Evolutionary conservation across 2,797 vertebrate genomes (phyloP), one percentile per base, ranked within the genome.

Genomic region (Coendou prehensilis): DNA sequence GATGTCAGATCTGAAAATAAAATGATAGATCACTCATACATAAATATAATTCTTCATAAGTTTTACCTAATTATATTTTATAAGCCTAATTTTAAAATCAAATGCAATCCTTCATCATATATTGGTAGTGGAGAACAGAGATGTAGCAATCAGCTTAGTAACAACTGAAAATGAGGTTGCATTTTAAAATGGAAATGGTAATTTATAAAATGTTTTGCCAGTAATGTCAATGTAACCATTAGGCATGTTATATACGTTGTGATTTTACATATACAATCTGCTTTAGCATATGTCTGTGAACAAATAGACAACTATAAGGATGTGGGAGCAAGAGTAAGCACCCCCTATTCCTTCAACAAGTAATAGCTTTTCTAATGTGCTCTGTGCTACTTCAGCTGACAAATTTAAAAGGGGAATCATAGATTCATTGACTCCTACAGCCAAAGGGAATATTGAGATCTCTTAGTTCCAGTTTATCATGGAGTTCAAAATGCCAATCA

Each of bases 401-500:
- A 84, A 89, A 90, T 85, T 95, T 33, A 88, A 83, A 97, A 95
- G 82, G 4, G 30, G 9, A 56, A 73, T 94, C 41, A 85, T 3
- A 45, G 56, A 83, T 67, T 87, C 79, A 80, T 50, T 86, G 45
- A 93, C 59, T 71, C 75, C 67, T 63, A 82, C 18, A 17, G 82
- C 18, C 37, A 73, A 89, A 73, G 80, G 69, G 61, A 97, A 94
- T 94, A 89, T 84, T 93, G 79, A 94, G 28, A 73, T 82, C 61
- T 95, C 86, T 94, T 82, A 41, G 26, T 84, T 94, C 18, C 78
- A 89, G 78, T 10, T 84, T 52, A 95, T 45, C 33, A 88, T 79
- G 61, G 10, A 92, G 17, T 79, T 94, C 18, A 94, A 97, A 93
- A 64, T 93, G 88, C 89, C 89, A 95, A 96, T 93, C 89, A 92